Evolutionary conservation across 2,797 vertebrate genomes (phyloP).

Genomic region (Rhinogobio ventralis): DNA sequence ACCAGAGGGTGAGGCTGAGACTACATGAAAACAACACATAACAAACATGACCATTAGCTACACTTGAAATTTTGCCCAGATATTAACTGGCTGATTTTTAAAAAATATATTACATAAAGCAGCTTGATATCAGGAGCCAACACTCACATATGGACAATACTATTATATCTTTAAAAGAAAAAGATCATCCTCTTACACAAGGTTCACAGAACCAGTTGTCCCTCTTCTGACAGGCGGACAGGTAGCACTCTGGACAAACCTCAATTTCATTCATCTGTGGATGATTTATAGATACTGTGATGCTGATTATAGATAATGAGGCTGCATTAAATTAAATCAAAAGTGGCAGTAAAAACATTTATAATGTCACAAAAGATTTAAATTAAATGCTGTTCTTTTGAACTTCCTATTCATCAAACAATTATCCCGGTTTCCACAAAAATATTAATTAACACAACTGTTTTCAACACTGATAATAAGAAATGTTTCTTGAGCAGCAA

Average conservation of each 20-base stretch:
- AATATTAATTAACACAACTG: background rate
- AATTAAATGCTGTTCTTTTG: background rate
- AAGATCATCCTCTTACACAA: slow-evolving; percentile 85
- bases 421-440: background rate
- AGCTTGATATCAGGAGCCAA: background rate
- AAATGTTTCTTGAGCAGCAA: background rate
- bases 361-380: background rate
- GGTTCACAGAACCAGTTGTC: slow-evolving; percentile 99
- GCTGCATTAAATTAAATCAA: background rate
- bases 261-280: slow-evolving; percentile 98
- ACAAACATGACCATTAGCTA: slow-evolving; percentile 4
- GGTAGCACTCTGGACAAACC: slow-evolving; percentile 98
- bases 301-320: background rate
- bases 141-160: background rate
- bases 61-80: background rate
- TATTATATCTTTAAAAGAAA: background rate
- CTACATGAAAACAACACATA: slow-evolving; percentile 67
- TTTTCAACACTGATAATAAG: background rate
- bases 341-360: background rate
- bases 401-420: background rate
- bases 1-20: slow-evolving; percentile 97
- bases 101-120: background rate
- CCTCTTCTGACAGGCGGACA: slow-evolving; percentile 98
- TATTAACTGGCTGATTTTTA: background rate
- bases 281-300: background rate